A percentile compares a stretch with the other conserved stretches of the same genome.
Evolutionary conservation across 2,888 invertebrate species (phyloP).

Genomic region (Ditula angustiorana): DNA sequence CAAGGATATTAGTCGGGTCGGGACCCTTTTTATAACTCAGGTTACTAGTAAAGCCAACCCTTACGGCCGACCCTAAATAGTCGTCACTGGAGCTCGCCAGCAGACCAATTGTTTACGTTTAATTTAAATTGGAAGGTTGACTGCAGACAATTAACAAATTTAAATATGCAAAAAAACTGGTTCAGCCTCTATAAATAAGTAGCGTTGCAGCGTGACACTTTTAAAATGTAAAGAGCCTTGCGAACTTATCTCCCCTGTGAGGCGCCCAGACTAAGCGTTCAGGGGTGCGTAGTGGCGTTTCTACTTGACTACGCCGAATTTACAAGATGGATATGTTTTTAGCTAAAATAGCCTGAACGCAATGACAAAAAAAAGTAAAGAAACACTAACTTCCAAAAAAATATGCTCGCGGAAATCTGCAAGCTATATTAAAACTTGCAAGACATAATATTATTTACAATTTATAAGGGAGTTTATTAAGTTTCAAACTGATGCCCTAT

Average conservation of each 20-base stretch:
- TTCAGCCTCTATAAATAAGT: background rate
- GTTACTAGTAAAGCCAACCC: slow-evolving; percentile 67
- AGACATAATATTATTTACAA: no score
- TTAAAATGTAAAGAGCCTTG: background rate
- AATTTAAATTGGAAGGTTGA: slow-evolving; percentile 12
- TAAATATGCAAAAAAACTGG: background rate
- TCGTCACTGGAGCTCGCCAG: slow-evolving; percentile 19
- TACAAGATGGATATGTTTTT: no score
- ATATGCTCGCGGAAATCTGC: no score
- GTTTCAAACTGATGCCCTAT: background rate
- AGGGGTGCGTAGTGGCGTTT: background rate
- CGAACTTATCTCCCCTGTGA: background rate
- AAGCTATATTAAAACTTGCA: no score
- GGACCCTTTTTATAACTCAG: slow-evolving; percentile 78
- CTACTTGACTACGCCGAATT: background rate
- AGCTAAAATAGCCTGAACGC: no score
- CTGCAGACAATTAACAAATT: background rate
- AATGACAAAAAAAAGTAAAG: no score
- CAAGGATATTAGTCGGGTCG: slow-evolving; percentile 83
- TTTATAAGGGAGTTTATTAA: no score
- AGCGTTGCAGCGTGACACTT: background rate
- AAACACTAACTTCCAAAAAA: no score
- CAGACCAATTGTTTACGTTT: slow-evolving; percentile 36
- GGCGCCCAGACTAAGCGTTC: background rate
- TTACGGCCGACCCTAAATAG: slow-evolving; percentile 46